phyloP scores from a whole-genome alignment of 2,888 invertebrate genomes.

The Pollenia labialis region DNA sequence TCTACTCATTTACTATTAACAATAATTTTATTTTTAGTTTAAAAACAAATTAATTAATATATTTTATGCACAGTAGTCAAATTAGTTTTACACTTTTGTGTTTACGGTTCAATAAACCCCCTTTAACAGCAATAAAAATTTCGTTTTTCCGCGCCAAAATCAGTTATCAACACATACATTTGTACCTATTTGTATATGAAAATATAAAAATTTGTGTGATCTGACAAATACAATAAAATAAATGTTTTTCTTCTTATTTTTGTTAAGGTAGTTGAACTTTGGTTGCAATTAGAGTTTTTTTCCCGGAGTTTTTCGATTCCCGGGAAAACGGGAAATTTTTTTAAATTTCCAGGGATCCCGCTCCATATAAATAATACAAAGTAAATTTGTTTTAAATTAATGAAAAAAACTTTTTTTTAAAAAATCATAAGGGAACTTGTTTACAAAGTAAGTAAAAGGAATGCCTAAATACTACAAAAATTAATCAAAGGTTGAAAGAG shows the following conservation, averaged over 20 bases:
- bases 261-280: constrained; percentile 27
- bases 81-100: constrained; percentile 14
- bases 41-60: neutral
- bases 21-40: neutral
- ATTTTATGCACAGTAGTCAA: constrained; percentile 16
- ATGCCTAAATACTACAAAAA: no score
- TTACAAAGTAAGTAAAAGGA: no score
- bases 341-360: no score
- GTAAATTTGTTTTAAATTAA: no score
- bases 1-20: constrained; percentile 1
- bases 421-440: no score
- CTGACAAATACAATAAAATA: neutral
- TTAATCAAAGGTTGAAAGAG: no score
- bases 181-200: no score
- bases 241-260: neutral
- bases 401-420: no score
- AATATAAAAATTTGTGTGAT: constrained; percentile 19
- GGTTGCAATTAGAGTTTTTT: no score
- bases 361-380: no score
- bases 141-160: constrained; percentile 29
- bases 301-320: no score
- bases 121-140: neutral
- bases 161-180: neutral
- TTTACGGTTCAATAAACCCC: constrained; percentile 51
- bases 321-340: no score